These are phyloP conservation scores for Uria aalge DNA, from an alignment of 2,113 vertebrate species.

Conservation along the genomic window DNA sequence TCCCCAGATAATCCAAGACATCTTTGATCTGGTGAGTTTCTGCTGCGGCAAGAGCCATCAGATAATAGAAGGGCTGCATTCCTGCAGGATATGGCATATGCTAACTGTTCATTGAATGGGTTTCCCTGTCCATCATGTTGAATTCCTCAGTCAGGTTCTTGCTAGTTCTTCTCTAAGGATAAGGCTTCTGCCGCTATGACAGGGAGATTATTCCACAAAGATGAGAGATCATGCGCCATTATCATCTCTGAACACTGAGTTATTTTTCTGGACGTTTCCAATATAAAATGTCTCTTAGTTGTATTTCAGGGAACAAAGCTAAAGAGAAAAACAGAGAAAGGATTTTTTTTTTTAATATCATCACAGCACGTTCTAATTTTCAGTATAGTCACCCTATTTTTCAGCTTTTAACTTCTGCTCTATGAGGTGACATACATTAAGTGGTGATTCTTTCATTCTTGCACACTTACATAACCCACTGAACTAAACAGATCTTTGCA, in stretches of 20 bases:
- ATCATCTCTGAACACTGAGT: not conserved
- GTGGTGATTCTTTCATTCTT: not conserved
- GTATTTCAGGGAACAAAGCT: not conserved
- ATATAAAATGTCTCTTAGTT: not conserved
- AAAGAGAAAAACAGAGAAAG: not conserved
- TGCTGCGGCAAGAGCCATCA: not conserved
- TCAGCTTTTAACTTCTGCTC: not conserved
- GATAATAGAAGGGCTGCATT: constrained; percentile 11
- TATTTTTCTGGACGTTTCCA: not conserved
- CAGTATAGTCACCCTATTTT: not conserved
- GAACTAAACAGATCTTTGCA: not conserved
- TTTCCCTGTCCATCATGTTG: constrained; percentile 56
- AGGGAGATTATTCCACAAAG: constrained; percentile 13
- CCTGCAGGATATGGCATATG: constrained; percentile 61
- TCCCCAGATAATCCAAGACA: not conserved
- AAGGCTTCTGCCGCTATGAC: not conserved
- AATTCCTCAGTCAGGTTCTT: constrained; percentile 44
- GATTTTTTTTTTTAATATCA: not conserved
- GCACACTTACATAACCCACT: not conserved
- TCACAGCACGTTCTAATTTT: not conserved
- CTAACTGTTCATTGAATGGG: constrained; percentile 52
- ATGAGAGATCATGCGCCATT: not conserved
- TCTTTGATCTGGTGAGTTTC: constrained; percentile 11
- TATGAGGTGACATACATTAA: not conserved
- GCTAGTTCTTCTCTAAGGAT: constrained; percentile 4